Evolutionary conservation across 2,113 vertebrate genomes (phyloP).

Genomic region (Haemorhous mexicanus): DNA sequence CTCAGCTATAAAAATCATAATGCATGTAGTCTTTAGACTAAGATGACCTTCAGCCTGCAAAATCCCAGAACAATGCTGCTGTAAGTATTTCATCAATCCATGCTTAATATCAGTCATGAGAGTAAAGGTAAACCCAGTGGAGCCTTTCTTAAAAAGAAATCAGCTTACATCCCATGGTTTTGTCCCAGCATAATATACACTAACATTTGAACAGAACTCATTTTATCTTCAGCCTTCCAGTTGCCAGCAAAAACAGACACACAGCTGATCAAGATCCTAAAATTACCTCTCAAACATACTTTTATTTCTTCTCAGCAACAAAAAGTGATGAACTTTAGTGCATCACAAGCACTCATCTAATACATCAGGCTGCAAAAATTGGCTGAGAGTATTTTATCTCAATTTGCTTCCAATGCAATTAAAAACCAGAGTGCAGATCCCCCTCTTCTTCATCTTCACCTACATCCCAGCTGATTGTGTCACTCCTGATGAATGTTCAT

Average conservation of each 20-base stretch:
- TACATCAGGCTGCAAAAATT: background rate
- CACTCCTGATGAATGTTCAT: conserved; percentile 35
- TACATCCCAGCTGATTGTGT: conserved; percentile 30
- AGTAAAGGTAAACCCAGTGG: background rate
- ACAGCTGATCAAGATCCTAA: background rate
- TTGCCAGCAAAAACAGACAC: background rate
- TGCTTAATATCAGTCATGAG: conserved; percentile 22
- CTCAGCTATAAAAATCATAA: conserved; percentile 17
- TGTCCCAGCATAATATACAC: background rate
- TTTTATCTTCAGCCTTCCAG: background rate
- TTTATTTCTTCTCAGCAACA: background rate
- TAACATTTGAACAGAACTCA: background rate
- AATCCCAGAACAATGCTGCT: background rate
- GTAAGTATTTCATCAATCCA: background rate
- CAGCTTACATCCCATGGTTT: conserved; percentile 1
- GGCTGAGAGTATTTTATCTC: background rate
- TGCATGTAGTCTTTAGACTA: background rate
- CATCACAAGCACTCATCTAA: background rate
- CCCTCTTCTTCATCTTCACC: background rate
- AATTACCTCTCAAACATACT: background rate
- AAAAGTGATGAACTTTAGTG: background rate
- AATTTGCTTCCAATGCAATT: conserved; percentile 30
- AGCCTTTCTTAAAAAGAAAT: conserved; percentile 23
- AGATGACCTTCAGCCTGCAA: background rate
- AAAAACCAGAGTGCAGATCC: background rate